Evolutionary conservation across 2,797 vertebrate genomes (phyloP).

Genomic region (Sphenodon punctatus): DNA sequence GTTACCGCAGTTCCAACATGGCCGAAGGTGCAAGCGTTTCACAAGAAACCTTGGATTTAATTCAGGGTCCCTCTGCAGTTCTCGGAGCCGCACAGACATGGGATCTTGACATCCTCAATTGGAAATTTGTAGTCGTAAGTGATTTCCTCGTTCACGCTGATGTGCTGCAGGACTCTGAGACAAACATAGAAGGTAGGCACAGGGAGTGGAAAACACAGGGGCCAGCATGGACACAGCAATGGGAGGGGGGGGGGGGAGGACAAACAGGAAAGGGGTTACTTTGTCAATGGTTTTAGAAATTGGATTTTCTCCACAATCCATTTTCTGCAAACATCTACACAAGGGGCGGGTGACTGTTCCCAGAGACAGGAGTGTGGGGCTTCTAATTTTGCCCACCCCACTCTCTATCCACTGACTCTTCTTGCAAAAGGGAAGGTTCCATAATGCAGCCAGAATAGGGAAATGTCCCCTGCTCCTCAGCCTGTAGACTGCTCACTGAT

Average conservation of each 20-base stretch:
- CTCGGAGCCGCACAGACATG: constrained; percentile 93
- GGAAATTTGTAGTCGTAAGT: constrained; percentile 99
- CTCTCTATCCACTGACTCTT: too few species aligned
- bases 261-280: constrained; percentile 18
- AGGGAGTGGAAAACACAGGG: too few species aligned
- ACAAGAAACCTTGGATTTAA: constrained; percentile 71
- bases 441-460: too few species aligned
- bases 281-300: fast-evolving
- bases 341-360: fast-evolving
- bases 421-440: too few species aligned
- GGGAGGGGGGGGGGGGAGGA: too few species aligned
- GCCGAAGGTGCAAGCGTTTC: constrained; percentile 60
- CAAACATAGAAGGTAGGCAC: too few species aligned
- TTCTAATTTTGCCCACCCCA: neutral
- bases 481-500: too few species aligned
- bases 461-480: too few species aligned
- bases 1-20: constrained; percentile 70
- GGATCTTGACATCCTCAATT: constrained; percentile 97
- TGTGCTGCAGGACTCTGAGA: too few species aligned
- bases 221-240: too few species aligned
- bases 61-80: constrained; percentile 95
- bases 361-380: neutral
- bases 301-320: neutral
- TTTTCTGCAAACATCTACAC: neutral
- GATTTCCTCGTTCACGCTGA: constrained; percentile 93